Evolutionary conservation across 1,140 invertebrate genomes (phyloP), one percentile per base, ranked within the genome.

Genomic region (Drosophila nasuta): DNA sequence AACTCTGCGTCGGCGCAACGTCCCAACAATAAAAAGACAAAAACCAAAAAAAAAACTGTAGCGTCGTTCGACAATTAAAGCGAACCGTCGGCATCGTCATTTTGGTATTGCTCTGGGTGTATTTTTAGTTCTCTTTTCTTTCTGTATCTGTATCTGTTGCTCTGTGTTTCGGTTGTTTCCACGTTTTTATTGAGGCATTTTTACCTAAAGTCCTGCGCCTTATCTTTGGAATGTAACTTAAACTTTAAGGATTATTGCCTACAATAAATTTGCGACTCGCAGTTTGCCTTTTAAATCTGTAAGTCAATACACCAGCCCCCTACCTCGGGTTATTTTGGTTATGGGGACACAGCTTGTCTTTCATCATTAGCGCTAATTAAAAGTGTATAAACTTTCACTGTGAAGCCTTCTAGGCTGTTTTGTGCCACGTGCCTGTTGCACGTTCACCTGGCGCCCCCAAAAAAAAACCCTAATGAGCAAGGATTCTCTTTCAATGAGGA

Each of bases 201-300:
- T 58, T 57, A 51, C 52, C 2, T 59, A 46, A 58, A 75, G 45
- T 72, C 57, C 70, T 77, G 70, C 60, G 52, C 56, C 86, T 89
- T 89, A 89, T 89, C 86, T 89, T 54, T 82, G 87, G 86, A 89
- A 89, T 90, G 86, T 89, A 89, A 89, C 79, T 90, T 89, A 89
- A 89, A 90, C 86, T 89, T 89, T 90, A 89, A 89, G 86, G 86
- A 89, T 89, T 89, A 89, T 89, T 89, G 87, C 86, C 81, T 85
- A 91, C 82, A 89, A 89, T 90, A 89, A 89, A 89, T 89, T 89
- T 90, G 81, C 78, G 79, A 66, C 75, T 67, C 68, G 17, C 38
- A 28, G 38, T 5, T 25, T n/a, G n/a, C 46, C 8, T 28, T 75
- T 89, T 78, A 73, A 75, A 67, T 59, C 79, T 77, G 83, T 83